phyloP scores from a whole-genome alignment of 2,888 invertebrate genomes.

The Ecdyonurus torrentis region DNA sequence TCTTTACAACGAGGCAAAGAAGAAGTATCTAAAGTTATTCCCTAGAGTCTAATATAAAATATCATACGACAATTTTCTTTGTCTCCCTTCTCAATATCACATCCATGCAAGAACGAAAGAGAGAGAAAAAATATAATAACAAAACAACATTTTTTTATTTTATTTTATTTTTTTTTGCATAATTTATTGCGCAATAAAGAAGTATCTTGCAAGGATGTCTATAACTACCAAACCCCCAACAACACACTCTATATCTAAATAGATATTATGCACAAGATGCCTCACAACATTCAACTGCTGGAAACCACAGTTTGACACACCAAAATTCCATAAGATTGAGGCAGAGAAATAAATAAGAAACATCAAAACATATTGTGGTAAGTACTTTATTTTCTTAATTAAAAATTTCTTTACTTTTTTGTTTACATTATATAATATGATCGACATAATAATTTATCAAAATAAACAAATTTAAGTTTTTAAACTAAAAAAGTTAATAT shows the following conservation, averaged over 20 bases:
- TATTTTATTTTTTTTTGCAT: not conserved
- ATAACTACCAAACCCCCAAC: not conserved
- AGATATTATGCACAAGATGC: not conserved
- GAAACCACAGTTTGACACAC: too few species aligned
- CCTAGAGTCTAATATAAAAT: not conserved
- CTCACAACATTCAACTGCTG: not conserved
- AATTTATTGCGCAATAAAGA: conserved; percentile 2
- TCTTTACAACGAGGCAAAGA: not conserved
- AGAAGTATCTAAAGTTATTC: not conserved
- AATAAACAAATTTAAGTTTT: too few species aligned
- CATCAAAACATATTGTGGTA: not conserved
- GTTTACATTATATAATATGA: too few species aligned
- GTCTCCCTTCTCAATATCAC: not conserved
- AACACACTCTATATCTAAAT: not conserved
- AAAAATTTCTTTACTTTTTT: too few species aligned
- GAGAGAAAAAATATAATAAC: too few species aligned
- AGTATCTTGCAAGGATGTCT: not conserved
- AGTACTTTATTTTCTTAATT: too few species aligned
- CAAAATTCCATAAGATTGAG: too few species aligned
- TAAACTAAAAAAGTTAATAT: too few species aligned
- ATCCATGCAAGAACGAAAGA: not conserved
- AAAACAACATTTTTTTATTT: too few species aligned
- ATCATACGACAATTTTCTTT: not conserved
- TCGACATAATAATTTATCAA: too few species aligned
- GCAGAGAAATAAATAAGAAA: too few species aligned